Conservation (phyloP, 2,888 invertebrate genomes). For the Microlaimidae sp. region DNA sequence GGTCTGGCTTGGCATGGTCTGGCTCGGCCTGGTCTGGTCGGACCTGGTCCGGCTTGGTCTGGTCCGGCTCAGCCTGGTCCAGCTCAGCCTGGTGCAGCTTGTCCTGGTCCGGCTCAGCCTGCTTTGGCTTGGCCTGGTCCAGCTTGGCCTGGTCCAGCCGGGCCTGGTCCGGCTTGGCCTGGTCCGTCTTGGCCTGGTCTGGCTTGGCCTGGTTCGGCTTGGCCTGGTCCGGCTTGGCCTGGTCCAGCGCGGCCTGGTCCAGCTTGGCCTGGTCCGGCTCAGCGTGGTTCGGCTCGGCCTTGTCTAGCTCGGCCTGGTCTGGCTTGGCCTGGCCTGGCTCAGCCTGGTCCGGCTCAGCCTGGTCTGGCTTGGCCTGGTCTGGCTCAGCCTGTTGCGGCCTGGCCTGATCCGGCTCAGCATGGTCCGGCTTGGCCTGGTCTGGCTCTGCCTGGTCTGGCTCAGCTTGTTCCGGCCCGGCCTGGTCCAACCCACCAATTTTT, state of each 20-base stretch:
- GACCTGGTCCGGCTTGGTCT: conserved; percentile 17
- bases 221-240: conserved; percentile 17
- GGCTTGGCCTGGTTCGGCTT: conserved; percentile 15
- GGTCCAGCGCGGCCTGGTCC: conserved; percentile 17
- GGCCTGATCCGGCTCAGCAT: conserved; percentile 16
- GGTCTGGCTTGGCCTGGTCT: conserved; percentile 17
- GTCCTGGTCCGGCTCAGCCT: conserved; percentile 14
- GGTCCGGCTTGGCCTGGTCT: no score
- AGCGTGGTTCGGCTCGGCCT: no score
- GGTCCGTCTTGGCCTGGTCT: no score
- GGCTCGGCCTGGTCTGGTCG: conserved; percentile 14
- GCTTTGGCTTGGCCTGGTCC: conserved; percentile 17
- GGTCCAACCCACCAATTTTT: no score
- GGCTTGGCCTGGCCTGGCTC: conserved; percentile 17
- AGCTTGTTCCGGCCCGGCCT: no score
- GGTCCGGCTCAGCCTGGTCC: conserved; percentile 18
- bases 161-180: no score
- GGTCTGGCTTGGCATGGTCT: no score
- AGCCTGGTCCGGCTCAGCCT: conserved; percentile 18
- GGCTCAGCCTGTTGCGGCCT: conserved; percentile 16
- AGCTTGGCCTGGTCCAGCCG: conserved; percentile 14
- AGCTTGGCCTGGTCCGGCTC: conserved; percentile 18
- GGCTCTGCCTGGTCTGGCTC: no score
- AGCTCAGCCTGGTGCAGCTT: conserved; percentile 16
- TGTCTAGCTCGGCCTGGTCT: conserved; percentile 17